These are phyloP conservation scores for Zeus faber DNA, from an alignment of 2,113 vertebrate species.

Conservation along the genomic window DNA sequence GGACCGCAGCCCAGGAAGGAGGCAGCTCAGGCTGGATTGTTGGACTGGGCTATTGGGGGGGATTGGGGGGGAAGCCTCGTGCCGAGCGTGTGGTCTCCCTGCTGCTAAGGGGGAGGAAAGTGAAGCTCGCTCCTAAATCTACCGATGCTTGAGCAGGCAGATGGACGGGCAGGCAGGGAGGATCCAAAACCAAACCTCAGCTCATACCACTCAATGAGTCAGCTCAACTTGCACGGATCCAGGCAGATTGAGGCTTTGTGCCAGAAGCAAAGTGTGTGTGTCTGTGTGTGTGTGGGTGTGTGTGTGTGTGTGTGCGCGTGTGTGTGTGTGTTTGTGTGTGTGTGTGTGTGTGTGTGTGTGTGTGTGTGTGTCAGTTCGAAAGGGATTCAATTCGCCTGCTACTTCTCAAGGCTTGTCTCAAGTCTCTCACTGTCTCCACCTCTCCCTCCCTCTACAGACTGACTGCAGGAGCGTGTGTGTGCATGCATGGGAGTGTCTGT, in stretches of 20 bases:
- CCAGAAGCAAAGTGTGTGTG: background rate
- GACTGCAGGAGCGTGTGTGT: too few relatives aligned
- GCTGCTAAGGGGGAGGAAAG: constrained; percentile 46
- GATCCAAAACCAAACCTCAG: constrained; percentile 57
- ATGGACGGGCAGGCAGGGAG: constrained; percentile 32
- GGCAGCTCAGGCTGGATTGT: constrained; percentile 36
- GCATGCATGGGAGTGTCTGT: too few relatives aligned
- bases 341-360: constrained; percentile 26
- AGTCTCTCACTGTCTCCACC: background rate
- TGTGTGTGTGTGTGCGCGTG: background rate
- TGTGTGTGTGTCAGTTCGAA: constrained; percentile 27
- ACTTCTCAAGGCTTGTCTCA: constrained; percentile 25
- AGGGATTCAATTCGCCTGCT: constrained; percentile 32
- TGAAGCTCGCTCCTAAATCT: constrained; percentile 56
- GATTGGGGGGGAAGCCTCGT: constrained; percentile 61
- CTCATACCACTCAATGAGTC: constrained; percentile 45
- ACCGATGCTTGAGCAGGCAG: constrained; percentile 24
- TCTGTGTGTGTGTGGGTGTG: background rate
- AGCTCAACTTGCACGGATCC: constrained; percentile 27
- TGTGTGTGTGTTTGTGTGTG: constrained; percentile 9
- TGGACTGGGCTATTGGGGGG: too few relatives aligned
- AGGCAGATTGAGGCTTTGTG: too few relatives aligned
- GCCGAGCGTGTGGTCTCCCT: constrained; percentile 60
- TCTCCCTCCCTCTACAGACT: background rate
- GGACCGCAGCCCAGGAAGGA: constrained; percentile 57